Evolutionary conservation across 1,140 invertebrate species (phyloP).

Genomic region (Eumaeus atala): DNA sequence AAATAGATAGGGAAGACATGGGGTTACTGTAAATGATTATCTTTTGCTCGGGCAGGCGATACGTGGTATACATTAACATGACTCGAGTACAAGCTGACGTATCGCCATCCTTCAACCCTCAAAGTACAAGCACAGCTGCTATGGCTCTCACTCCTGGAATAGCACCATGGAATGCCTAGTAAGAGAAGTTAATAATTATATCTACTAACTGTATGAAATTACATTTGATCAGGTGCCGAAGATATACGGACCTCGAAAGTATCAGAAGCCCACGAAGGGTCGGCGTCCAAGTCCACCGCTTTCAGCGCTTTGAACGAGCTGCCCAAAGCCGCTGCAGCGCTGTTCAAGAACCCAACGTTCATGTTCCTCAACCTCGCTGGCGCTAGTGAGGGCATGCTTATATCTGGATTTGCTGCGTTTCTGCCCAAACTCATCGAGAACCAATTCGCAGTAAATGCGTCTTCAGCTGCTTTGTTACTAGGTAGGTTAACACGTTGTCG

Average conservation of each 20-base stretch:
- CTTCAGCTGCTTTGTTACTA: constrained; percentile 82
- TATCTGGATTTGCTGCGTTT: constrained; percentile 88
- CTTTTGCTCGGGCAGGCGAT: too few relatives aligned
- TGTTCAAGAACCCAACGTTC: constrained; percentile 86
- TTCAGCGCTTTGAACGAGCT: constrained; percentile 80
- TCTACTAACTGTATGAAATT: too few relatives aligned
- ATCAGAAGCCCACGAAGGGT: constrained; percentile 79
- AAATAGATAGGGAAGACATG: background rate
- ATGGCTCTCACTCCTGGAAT: too few relatives aligned
- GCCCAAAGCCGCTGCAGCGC: constrained; percentile 77
- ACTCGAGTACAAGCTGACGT: too few relatives aligned
- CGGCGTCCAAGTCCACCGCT: constrained; percentile 65
- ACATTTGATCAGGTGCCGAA: constrained; percentile 71
- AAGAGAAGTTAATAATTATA: too few relatives aligned
- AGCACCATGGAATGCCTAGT: too few relatives aligned
- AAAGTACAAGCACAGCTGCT: too few relatives aligned
- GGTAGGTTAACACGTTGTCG: constrained; percentile 73
- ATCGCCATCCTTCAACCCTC: too few relatives aligned
- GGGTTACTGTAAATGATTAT: too few relatives aligned
- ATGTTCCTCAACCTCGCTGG: constrained; percentile 86
- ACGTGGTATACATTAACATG: too few relatives aligned
- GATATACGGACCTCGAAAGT: constrained; percentile 80
- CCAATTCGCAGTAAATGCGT: constrained; percentile 85
- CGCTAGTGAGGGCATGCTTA: constrained; percentile 84
- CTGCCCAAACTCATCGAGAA: constrained; percentile 89